Base-by-base conservation (phyloP, 2,113 vertebrate species). In the Dicrurus megarhynchus region DNA sequence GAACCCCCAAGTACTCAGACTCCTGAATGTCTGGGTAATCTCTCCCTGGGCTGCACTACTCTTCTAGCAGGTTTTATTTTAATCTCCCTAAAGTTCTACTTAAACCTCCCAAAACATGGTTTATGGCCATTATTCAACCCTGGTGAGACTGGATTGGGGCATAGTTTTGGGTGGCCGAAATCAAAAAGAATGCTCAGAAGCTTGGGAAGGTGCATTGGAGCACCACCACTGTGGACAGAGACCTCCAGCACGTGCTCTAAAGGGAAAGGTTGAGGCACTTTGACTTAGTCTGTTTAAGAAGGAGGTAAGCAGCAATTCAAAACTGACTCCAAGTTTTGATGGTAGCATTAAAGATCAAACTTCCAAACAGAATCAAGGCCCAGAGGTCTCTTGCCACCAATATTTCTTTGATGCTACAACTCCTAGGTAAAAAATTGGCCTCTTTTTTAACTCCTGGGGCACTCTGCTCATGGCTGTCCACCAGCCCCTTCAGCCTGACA, bases 171-270 rank as follows among this genome's bases (percentile, higher is more conserved):
- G 63, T 22, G 20, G 4, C 6, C 4, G 4, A 35, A 11, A 14
- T 23, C 9, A 32, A 12, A 42, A 68, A 46, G 4, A 13, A 35
- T 6, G 27, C 17, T 60, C 59, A 60, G 88, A n/a, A 78, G 5
- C 26, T 44, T 44, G 16, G 52, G 13, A 42, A 75, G 11, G 27
- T 24, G 12, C 19, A 10, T 1, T 61, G 47, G 32, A 53, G 61
- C 13, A 57, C 18, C 35, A 16, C 2, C 26, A 21, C 20, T 32
- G n/a, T 4, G 10, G 19, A 35, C 52, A 56, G 53, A 5, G 32
- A 16, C 46, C 20, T 55, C 60, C 4, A 41, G n/a, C n/a, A 55
- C 3, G 0, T 1, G 7, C 41, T 9, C 42, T 18, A 13, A 24
- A 69, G 53, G 15, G 39, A 79, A 30, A 70, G 15, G 7, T 1